Evolutionary conservation across 2,797 vertebrate genomes (phyloP), one percentile per base, ranked within the genome.

Genomic region (Scomberomorus guttatus): DNA sequence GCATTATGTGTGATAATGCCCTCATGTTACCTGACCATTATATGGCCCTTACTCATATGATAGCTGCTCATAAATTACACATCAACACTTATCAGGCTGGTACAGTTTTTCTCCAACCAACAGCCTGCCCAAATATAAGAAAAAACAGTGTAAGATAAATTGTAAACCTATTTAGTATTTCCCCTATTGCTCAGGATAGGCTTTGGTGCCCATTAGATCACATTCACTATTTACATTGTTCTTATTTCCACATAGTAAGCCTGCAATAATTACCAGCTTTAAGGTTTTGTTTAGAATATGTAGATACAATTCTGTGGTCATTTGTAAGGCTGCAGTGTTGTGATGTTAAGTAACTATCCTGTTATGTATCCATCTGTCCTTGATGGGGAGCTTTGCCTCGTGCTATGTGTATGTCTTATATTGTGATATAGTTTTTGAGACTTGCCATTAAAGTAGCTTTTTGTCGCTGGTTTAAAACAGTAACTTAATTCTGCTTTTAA

Each of bases 1-100:
- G 6, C 29, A 32, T 48, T 29, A 61, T 27, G 50, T 76, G 20
- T 48, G 27, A 51, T 68, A 83, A 63, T 70, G 46, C n/a, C 48
- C 37, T 64, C 12, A 18, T 32, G 61, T 46, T 65, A 72, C 54
- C 29, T 37, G 54, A 29, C 37, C 9, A 7, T 78, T 34, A 37
- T 20, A 54, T 20, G 72, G 68, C 59, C 39, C 65, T 54, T 55
- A 60, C 34, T 81, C 58, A 64, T 69, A 22, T 52, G 11, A 72
- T 42, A 61, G 6, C 50, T 60, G 62, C 55, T 65, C 20, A 25
- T 68, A 75, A 54, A 69, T 72, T 52, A 58, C 48, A 60, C 37
- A 50, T 76, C n/a, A n/a, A 51, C 56, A 69, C 59, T 63, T 80
- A 75, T 73, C 50, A 17, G 15, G 42, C 7, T n/a, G 27, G 13